phyloP scores from a whole-genome alignment of 1,140 invertebrate species.

The Neuroterus valhalla region DNA sequence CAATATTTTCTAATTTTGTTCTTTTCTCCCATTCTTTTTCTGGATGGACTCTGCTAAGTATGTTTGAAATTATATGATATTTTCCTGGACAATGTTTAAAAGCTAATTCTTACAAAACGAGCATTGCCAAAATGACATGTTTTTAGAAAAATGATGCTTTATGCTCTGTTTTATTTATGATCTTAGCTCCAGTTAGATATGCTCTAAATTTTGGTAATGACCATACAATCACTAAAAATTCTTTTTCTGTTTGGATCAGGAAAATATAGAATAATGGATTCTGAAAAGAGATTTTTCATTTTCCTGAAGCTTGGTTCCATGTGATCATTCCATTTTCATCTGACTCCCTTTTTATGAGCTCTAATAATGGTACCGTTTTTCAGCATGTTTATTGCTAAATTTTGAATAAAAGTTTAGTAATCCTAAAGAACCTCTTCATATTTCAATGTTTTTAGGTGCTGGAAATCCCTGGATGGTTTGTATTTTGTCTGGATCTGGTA shows the following conservation, averaged over 20 bases:
- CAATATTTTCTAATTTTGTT: no score
- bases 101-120: slow-evolving; percentile 38
- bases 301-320: no score
- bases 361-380: slow-evolving; percentile 51
- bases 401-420: background rate
- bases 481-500: slow-evolving; percentile 48
- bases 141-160: slow-evolving; percentile 65
- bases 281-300: no score
- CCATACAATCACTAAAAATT: slow-evolving; percentile 69
- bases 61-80: no score
- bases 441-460: slow-evolving; percentile 43
- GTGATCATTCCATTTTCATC: slow-evolving; percentile 46
- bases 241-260: no score
- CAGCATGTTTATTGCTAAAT: background rate
- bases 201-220: slow-evolving; percentile 64
- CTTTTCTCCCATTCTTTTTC: no score
- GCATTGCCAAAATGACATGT: slow-evolving; percentile 37
- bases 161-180: slow-evolving; percentile 68
- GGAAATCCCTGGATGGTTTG: slow-evolving; percentile 43
- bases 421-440: no score
- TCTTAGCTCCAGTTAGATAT: slow-evolving; percentile 52
- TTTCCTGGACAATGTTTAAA: no score
- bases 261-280: no score
- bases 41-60: no score
- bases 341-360: slow-evolving; percentile 38